phyloP scores from a whole-genome alignment of 2,797 vertebrate genomes.

The Gambelia wislizenii region DNA sequence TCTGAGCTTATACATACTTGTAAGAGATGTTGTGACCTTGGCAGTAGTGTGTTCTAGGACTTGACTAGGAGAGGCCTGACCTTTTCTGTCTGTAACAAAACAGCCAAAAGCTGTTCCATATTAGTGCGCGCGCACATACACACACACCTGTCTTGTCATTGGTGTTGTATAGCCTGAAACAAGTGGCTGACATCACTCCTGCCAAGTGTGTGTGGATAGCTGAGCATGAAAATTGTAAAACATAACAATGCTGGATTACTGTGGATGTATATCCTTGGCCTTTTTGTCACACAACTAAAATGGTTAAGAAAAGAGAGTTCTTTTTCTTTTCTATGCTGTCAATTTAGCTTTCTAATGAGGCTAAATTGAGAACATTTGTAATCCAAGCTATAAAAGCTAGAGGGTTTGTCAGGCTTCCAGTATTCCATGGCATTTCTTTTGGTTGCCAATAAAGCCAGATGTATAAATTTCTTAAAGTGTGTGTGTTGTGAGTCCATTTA shows the following conservation, averaged over 20 bases:
- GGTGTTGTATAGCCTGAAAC: too few species aligned
- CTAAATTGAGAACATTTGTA: slow-evolving; percentile 48
- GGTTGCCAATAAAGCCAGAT: slow-evolving; percentile 56
- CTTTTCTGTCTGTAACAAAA: too few species aligned
- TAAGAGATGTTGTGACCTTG: too few species aligned
- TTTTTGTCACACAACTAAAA: not conserved
- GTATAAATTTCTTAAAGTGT: slow-evolving; percentile 52
- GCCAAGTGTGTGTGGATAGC: not conserved
- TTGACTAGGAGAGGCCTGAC: too few species aligned
- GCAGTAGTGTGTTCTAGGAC: too few species aligned
- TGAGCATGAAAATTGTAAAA: not conserved
- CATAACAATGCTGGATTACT: not conserved
- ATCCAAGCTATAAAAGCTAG: slow-evolving; percentile 52
- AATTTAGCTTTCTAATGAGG: slow-evolving; percentile 44
- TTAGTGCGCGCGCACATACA: too few species aligned
- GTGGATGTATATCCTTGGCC: not conserved
- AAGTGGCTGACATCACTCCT: not conserved
- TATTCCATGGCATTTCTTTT: slow-evolving; percentile 33
- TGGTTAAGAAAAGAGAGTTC: not conserved
- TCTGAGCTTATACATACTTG: too few species aligned
- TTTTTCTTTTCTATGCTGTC: slow-evolving; percentile 28
- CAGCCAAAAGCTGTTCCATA: too few species aligned
- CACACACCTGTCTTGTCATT: too few species aligned
- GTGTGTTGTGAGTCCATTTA: slow-evolving; percentile 53
- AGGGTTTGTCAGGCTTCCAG: slow-evolving; percentile 62